Evolutionary conservation across 35 echinoderm and acorn worm species (phyloP).

Genomic region (Hemicentrotus pulcherrimus): DNA sequence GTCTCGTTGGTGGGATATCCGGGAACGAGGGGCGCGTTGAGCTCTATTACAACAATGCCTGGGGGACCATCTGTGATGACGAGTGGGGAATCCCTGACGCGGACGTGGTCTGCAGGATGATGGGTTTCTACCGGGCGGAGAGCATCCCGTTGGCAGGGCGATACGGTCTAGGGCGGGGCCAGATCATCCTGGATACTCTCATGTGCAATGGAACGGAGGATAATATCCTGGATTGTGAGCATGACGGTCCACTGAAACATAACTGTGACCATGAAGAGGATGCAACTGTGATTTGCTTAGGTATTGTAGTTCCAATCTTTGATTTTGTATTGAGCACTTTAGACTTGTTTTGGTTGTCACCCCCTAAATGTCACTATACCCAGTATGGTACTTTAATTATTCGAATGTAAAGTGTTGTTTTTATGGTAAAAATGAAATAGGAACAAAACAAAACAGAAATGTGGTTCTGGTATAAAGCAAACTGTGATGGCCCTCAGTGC

Average conservation of each 20-base stretch:
- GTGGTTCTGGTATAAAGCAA: too few species aligned
- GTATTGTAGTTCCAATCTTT: background rate
- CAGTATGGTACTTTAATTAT: too few species aligned
- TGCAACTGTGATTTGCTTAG: slow-evolving; percentile 55
- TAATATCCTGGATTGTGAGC: slow-evolving; percentile 52
- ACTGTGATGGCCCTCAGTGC: too few species aligned
- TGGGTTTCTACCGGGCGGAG: slow-evolving; percentile 57
- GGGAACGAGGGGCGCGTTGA: slow-evolving; percentile 62
- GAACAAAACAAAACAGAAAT: too few species aligned
- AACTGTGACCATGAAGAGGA: slow-evolving; percentile 79
- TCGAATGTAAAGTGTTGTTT: too few species aligned
- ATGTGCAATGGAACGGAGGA: slow-evolving; percentile 58
- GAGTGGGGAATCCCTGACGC: slow-evolving; percentile 58
- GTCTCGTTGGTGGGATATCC: slow-evolving; percentile 55
- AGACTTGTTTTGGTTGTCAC: background rate
- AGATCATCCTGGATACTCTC: slow-evolving; percentile 69
- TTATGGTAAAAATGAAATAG: too few species aligned
- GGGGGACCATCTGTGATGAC: slow-evolving; percentile 82
- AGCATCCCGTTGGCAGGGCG: background rate
- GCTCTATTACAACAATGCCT: slow-evolving; percentile 57
- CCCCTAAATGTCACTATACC: too few species aligned
- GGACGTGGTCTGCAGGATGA: slow-evolving; percentile 63
- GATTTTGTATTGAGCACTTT: background rate
- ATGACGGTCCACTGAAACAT: slow-evolving; percentile 34
- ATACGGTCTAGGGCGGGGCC: slow-evolving; percentile 58